Percentiles rank a stretch among this genome's conserved stretches.
Evolutionary conservation across 2,113 vertebrate genomes (phyloP).

Genomic region (Zapus hudsonius): DNA sequence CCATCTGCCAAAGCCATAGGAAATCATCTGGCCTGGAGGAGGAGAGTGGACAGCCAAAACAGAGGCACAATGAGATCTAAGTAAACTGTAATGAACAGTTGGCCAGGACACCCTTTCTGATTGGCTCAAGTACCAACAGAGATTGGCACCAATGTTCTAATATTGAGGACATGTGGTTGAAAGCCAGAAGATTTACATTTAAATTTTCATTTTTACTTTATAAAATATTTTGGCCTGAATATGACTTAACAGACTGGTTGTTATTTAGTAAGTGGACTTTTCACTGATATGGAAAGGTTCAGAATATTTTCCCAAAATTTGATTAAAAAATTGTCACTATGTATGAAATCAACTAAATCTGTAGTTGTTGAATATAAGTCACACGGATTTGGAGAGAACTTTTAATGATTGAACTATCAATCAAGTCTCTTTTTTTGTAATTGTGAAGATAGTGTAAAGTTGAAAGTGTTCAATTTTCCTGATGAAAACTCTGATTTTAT

Average conservation of each 20-base stretch:
- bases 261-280: neutral
- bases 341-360: conserved; percentile 42
- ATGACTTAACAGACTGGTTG: neutral
- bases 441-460: conserved; percentile 41
- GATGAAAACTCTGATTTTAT: conserved; percentile 42
- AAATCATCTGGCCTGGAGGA: neutral
- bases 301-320: neutral
- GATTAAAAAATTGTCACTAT: neutral
- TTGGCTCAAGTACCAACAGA: neutral
- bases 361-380: neutral
- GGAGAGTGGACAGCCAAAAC: neutral
- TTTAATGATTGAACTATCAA: conserved; percentile 52
- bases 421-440: conserved; percentile 46
- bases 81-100: neutral
- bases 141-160: neutral
- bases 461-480: conserved; percentile 62
- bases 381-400: conserved; percentile 24
- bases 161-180: neutral
- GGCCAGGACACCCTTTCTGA: neutral
- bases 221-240: neutral
- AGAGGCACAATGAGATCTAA: neutral
- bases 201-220: neutral
- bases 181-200: neutral
- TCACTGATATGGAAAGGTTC: neutral
- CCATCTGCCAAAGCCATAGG: neutral